A percentile compares a stretch with the other conserved stretches of the same genome.
Evolutionary conservation across 2,113 vertebrate species (phyloP).

Genomic region (Chascanopsetta lugubris): DNA sequence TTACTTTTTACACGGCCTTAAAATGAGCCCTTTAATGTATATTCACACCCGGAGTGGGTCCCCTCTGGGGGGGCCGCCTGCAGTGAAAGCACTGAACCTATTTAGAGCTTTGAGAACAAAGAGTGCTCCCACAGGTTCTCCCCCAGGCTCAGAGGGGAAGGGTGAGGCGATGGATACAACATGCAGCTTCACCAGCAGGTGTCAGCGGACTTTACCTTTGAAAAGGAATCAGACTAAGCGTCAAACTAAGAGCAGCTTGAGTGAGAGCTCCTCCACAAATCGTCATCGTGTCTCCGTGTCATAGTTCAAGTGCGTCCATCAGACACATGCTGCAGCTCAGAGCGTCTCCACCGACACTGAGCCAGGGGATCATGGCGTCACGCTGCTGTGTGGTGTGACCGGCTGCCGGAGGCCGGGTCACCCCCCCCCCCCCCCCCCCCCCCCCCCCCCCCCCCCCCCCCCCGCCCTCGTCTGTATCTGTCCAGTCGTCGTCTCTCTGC

Average conservation of each 20-base stretch:
- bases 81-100: too few relatives aligned
- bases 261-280: not conserved
- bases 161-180: too few relatives aligned
- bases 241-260: not conserved
- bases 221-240: not conserved
- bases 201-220: too few relatives aligned
- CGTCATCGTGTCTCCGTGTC: not conserved
- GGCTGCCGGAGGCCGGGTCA: conserved; percentile 51
- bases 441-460: conserved; percentile 44
- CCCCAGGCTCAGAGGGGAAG: too few relatives aligned
- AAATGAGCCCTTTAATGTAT: too few relatives aligned
- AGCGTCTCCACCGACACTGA: conserved; percentile 3
- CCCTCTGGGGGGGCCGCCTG: too few relatives aligned
- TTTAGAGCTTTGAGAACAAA: too few relatives aligned
- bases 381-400: conserved; percentile 47
- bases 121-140: too few relatives aligned
- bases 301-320: not conserved
- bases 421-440: conserved; percentile 28
- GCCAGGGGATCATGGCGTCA: conserved; percentile 36
- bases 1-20: too few relatives aligned
- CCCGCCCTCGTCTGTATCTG: conserved; percentile 39
- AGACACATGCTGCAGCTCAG: conserved; percentile 7
- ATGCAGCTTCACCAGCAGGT: too few relatives aligned
- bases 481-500: conserved; percentile 14
- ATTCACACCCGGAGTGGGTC: too few relatives aligned